A percentile compares a stretch with the other conserved stretches of the same genome.
Evolutionary conservation across 2,888 invertebrate genomes (phyloP).

Genomic region (Plagiodera versicolora): DNA sequence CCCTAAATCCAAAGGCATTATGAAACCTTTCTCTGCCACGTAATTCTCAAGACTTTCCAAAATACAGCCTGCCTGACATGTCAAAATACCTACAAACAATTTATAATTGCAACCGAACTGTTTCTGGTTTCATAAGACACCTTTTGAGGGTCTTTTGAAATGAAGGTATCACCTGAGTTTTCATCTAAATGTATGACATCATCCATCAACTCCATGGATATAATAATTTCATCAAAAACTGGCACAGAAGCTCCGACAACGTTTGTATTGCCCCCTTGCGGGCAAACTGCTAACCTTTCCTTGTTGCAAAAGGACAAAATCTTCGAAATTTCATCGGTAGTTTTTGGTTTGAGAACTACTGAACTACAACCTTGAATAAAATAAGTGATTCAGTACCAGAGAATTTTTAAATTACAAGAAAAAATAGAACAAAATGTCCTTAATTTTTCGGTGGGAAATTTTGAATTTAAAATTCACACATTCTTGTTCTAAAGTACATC

Average conservation of each 20-base stretch:
- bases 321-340: conserved; percentile 81
- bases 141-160: too few relatives aligned
- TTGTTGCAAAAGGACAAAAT: conserved; percentile 85
- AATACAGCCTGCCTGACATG: conserved; percentile 90
- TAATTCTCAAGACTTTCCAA: conserved; percentile 80
- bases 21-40: conserved; percentile 70
- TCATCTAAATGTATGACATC: conserved; percentile 79
- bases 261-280: conserved; percentile 93
- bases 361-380: conserved; percentile 69
- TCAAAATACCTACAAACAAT: conserved; percentile 65
- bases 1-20: conserved; percentile 94
- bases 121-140: too few relatives aligned
- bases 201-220: conserved; percentile 84
- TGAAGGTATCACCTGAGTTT: conserved; percentile 68
- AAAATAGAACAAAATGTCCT: too few relatives aligned
- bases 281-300: conserved; percentile 83
- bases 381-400: too few relatives aligned
- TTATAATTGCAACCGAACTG: too few relatives aligned
- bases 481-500: too few relatives aligned
- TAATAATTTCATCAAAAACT: conserved; percentile 92
- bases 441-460: too few relatives aligned
- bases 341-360: conserved; percentile 83
- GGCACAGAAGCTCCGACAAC: conserved; percentile 94
- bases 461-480: too few relatives aligned
- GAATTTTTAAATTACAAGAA: too few relatives aligned